Evolutionary conservation across 2,888 invertebrate genomes (phyloP).

Genomic region (Harmothoe impar): DNA sequence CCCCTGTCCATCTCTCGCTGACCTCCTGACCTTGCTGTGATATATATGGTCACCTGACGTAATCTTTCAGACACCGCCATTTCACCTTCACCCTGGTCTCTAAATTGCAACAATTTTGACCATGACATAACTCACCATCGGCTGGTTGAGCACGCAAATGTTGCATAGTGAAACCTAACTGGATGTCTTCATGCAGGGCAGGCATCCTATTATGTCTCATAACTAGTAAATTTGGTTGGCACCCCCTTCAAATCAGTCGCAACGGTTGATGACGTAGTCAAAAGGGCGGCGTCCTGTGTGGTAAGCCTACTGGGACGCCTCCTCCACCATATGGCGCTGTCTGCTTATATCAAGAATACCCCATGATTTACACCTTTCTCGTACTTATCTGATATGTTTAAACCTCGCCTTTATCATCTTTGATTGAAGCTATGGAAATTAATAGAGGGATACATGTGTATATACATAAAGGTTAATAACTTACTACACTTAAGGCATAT

Average conservation of each 20-base stretch:
- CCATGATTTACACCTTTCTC: background rate
- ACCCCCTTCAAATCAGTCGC: constrained; percentile 4
- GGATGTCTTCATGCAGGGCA: constrained; percentile 1
- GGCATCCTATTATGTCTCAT: constrained; percentile 19
- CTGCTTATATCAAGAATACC: background rate
- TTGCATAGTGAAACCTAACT: background rate
- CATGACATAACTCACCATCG: background rate
- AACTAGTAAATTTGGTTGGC: background rate
- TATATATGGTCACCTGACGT: background rate
- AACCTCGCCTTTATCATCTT: too few species aligned
- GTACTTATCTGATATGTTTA: too few species aligned
- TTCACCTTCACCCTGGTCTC: background rate
- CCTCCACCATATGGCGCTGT: background rate
- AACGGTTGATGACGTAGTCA: constrained; percentile 26
- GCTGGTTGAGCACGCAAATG: constrained; percentile 1
- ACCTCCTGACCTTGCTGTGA: background rate
- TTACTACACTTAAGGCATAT: background rate
- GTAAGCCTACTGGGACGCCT: background rate
- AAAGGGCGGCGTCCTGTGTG: background rate
- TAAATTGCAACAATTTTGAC: constrained; percentile 14
- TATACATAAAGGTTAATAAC: background rate
- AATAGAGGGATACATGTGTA: too few species aligned
- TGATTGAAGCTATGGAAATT: too few species aligned
- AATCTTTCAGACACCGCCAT: constrained; percentile 1
- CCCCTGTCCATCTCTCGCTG: too few species aligned